These are phyloP conservation scores for Carcinoscorpius rotundicauda DNA, from an alignment of 1,140 invertebrate genomes.

Conservation along the genomic window DNA sequence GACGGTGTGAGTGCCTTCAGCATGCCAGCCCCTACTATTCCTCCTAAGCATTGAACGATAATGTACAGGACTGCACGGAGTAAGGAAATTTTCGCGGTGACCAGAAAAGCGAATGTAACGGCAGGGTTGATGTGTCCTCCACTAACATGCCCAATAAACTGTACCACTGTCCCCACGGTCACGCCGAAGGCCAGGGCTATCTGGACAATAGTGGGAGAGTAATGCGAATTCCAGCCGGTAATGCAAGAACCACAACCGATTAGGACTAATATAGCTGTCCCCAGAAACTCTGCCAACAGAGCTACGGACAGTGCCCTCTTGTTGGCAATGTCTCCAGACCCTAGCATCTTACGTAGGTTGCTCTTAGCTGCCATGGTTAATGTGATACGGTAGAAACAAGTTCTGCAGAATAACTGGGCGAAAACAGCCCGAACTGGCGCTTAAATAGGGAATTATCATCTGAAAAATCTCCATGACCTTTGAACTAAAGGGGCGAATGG, in stretches of 20 bases:
- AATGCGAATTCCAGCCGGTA: slow-evolving; percentile 3
- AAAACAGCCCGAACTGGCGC: too few relatives aligned
- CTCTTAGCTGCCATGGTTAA: not conserved
- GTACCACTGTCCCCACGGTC: slow-evolving; percentile 45
- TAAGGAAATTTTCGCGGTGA: slow-evolving; percentile 60
- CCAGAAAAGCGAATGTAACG: slow-evolving; percentile 59
- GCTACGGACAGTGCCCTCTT: slow-evolving; percentile 3
- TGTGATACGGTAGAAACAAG: too few relatives aligned
- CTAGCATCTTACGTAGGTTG: too few relatives aligned
- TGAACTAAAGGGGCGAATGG: too few relatives aligned
- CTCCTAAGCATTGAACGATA: slow-evolving; percentile 61
- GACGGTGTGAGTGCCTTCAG: slow-evolving; percentile 38
- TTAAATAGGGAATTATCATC: too few relatives aligned
- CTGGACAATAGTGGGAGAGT: slow-evolving; percentile 39
- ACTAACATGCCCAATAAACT: slow-evolving; percentile 60
- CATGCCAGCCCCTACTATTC: slow-evolving; percentile 43
- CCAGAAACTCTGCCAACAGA: slow-evolving; percentile 59
- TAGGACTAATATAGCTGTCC: slow-evolving; percentile 70
- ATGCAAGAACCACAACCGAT: slow-evolving; percentile 67
- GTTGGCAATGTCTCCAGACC: too few relatives aligned
- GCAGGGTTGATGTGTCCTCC: slow-evolving; percentile 84
- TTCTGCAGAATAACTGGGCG: too few relatives aligned
- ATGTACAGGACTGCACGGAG: slow-evolving; percentile 60
- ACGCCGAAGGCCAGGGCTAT: slow-evolving; percentile 79
- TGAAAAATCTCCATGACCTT: too few relatives aligned